Evolutionary conservation across 2,113 vertebrate genomes (phyloP).

Genomic region (Cnemophilus loriae): DNA sequence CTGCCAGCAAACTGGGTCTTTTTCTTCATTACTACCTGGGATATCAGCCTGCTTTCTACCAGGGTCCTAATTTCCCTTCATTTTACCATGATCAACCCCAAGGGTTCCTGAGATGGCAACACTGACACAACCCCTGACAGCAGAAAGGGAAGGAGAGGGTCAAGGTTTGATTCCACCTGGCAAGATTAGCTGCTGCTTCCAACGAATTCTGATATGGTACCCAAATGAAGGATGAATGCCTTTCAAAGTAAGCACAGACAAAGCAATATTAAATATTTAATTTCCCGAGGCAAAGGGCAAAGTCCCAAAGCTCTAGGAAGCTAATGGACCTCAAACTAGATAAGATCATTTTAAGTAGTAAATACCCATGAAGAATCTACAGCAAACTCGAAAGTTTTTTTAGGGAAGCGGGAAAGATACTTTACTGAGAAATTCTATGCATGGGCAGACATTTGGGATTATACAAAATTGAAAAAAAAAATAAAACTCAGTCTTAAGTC

Average conservation of each 20-base stretch:
- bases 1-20: not conserved
- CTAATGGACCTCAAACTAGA: conserved; percentile 17
- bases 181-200: conserved; percentile 47
- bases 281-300: conserved; percentile 54
- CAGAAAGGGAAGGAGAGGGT: not conserved
- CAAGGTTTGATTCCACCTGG: conserved; percentile 50
- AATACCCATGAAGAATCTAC: conserved; percentile 15
- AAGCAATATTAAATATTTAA: conserved; percentile 73
- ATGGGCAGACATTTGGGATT: not conserved
- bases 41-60: conserved; percentile 70
- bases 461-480: not conserved
- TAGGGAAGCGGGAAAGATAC: accelerated
- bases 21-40: conserved; percentile 70
- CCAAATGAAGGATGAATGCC: conserved; percentile 54
- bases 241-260: conserved; percentile 58
- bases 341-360: not conserved
- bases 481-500: not conserved
- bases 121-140: conserved; percentile 40
- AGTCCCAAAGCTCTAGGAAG: conserved; percentile 36
- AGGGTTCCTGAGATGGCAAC: conserved; percentile 70
- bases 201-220: conserved; percentile 50
- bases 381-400: not conserved
- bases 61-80: conserved; percentile 74
- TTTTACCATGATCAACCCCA: conserved; percentile 71
- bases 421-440: not conserved